These are phyloP conservation scores for Drosophila anceps DNA, from an alignment of 2,888 invertebrate species.

Conservation along the genomic window DNA sequence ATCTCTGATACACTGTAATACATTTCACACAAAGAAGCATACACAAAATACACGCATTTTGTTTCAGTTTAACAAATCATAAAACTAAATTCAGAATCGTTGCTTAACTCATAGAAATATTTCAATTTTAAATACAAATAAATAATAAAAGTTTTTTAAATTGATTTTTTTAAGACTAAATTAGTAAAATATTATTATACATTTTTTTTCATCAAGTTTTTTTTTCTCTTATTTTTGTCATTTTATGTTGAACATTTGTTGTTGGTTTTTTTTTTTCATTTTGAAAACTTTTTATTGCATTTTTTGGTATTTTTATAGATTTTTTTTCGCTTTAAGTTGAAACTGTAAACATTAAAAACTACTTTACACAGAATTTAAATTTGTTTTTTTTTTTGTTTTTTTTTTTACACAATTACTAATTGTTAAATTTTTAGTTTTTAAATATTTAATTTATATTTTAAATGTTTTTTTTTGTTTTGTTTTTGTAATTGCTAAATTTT, in stretches of 20 bases:
- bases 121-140: conserved; percentile 59
- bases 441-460: conserved; percentile 28
- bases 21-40: conserved; percentile 57
- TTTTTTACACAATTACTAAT: conserved; percentile 61
- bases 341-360: conserved; percentile 79
- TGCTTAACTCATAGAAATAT: conserved; percentile 28
- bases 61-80: conserved; percentile 19
- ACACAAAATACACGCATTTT: conserved; percentile 43
- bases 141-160: conserved; percentile 57
- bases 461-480: conserved; percentile 28
- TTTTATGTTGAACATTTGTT: conserved; percentile 39
- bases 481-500: conserved; percentile 63
- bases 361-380: conserved; percentile 65
- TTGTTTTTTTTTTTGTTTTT: conserved; percentile 34
- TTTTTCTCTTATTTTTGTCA: conserved; percentile 60
- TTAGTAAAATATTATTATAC: conserved; percentile 67
- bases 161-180: conserved; percentile 27
- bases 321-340: conserved; percentile 46
- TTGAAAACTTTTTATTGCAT: conserved; percentile 74
- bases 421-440: conserved; percentile 52
- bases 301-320: conserved; percentile 67
- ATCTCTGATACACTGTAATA: conserved; percentile 59
- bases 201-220: conserved; percentile 44
- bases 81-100: conserved; percentile 44
- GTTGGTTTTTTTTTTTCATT: conserved; percentile 59